A percentile compares a stretch with the other conserved stretches of the same genome.
phyloP scores from a whole-genome alignment of 2,888 invertebrate species.

The Ornithoptera priamus region DNA sequence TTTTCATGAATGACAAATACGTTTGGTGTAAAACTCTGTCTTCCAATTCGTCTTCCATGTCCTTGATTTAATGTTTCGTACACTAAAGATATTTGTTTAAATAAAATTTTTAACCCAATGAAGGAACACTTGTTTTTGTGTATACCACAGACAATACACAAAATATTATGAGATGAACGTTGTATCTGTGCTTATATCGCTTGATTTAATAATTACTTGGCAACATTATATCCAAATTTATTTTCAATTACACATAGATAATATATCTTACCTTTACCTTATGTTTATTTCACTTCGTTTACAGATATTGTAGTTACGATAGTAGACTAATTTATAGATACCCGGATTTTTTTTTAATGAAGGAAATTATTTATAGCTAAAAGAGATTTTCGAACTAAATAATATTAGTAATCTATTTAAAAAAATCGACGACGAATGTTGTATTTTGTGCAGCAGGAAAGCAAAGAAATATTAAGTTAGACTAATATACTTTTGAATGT shows the following conservation, averaged over 20 bases:
- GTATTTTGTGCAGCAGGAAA: too few species aligned
- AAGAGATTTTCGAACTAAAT: too few species aligned
- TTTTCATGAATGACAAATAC: conserved; percentile 91
- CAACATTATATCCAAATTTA: neutral
- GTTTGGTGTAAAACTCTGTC: conserved; percentile 93
- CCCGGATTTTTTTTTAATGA: too few species aligned
- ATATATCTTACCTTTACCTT: neutral
- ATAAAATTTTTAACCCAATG: conserved; percentile 24
- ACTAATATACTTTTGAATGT: too few species aligned
- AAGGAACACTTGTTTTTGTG: conserved; percentile 18
- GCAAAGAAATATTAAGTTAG: too few species aligned
- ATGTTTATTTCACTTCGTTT: neutral
- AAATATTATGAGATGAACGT: neutral
- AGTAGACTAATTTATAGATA: too few species aligned
- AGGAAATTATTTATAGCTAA: too few species aligned
- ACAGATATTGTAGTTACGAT: too few species aligned
- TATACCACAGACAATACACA: conserved; percentile 29
- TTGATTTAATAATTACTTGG: neutral
- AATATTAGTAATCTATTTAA: too few species aligned
- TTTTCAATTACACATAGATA: neutral
- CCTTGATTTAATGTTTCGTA: conserved; percentile 40
- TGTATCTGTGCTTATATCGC: conserved; percentile 1
- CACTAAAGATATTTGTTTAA: conserved; percentile 25
- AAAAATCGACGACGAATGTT: too few species aligned
- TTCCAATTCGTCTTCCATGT: conserved; percentile 96